phyloP scores from a whole-genome alignment of 2,888 invertebrate species.

The Drosophila meridiana region DNA sequence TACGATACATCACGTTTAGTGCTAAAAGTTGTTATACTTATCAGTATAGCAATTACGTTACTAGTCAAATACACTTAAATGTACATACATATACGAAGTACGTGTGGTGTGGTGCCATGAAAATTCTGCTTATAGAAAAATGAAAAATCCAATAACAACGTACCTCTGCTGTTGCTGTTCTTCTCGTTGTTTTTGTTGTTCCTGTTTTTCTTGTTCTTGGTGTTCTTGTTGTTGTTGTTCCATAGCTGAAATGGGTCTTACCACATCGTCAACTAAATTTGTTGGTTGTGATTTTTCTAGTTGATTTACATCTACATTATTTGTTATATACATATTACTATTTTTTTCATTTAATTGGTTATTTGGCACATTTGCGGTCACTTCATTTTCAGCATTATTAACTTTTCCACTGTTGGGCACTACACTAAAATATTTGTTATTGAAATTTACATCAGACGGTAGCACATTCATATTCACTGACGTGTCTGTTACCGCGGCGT shows the following conservation, averaged over 20 bases:
- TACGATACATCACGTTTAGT: conserved; percentile 35
- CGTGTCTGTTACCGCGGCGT: conserved; percentile 58
- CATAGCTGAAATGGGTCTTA: conserved; percentile 31
- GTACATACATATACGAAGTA: not conserved
- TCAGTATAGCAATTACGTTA: conserved; percentile 41
- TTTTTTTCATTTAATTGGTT: conserved; percentile 44
- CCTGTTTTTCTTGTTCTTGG: conserved; percentile 18
- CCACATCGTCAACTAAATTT: conserved; percentile 15
- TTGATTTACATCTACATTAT: conserved; percentile 35
- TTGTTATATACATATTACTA: conserved; percentile 41
- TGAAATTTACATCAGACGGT: conserved; percentile 61
- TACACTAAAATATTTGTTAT: conserved; percentile 57
- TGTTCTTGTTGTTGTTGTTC: conserved; percentile 25
- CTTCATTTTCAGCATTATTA: conserved; percentile 11
- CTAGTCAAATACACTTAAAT: not conserved
- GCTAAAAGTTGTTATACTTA: conserved; percentile 25
- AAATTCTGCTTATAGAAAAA: conserved; percentile 33
- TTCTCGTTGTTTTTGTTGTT: not conserved
- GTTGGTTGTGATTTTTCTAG: conserved; percentile 37
- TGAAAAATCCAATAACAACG: conserved; percentile 26
- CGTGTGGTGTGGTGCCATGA: conserved; percentile 5
- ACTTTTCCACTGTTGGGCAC: conserved; percentile 36
- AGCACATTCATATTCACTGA: conserved; percentile 54
- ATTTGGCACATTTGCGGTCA: conserved; percentile 61
- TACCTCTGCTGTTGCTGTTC: conserved; percentile 43